Conservation (phyloP, 1,140 invertebrate genomes). For the Drusus annulatus region DNA sequence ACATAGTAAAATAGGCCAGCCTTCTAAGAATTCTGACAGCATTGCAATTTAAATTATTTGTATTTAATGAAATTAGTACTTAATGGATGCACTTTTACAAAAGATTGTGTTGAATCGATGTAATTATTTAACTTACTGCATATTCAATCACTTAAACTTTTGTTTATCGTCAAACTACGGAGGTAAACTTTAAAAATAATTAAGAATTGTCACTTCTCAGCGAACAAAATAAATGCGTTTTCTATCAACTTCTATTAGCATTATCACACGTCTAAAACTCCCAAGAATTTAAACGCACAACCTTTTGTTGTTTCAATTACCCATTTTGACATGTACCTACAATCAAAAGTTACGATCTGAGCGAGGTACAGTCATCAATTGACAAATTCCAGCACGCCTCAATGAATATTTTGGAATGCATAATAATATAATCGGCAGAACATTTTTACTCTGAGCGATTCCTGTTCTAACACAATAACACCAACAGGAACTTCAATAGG, state of each 20-base stretch:
- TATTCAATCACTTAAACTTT: too few species aligned
- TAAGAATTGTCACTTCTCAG: too few species aligned
- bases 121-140: too few species aligned
- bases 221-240: too few species aligned
- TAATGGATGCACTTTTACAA: too few species aligned
- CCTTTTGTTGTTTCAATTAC: not conserved
- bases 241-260: not conserved
- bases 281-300: not conserved
- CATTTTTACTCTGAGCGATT: constrained; percentile 25
- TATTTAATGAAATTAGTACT: too few species aligned
- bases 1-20: too few species aligned
- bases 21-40: too few species aligned
- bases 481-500: constrained; percentile 14
- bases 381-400: constrained; percentile 39
- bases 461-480: constrained; percentile 23
- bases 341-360: constrained; percentile 35
- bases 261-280: not conserved
- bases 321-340: constrained; percentile 12
- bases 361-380: not conserved
- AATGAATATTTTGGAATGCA: constrained; percentile 36
- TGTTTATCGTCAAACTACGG: too few species aligned
- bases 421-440: constrained; percentile 13
- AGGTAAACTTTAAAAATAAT: too few species aligned
- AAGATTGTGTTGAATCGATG: too few species aligned
- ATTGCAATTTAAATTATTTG: too few species aligned